These are phyloP conservation scores for Felis chaus DNA, from an alignment of 2,113 vertebrate species.

Conservation along the genomic window DNA sequence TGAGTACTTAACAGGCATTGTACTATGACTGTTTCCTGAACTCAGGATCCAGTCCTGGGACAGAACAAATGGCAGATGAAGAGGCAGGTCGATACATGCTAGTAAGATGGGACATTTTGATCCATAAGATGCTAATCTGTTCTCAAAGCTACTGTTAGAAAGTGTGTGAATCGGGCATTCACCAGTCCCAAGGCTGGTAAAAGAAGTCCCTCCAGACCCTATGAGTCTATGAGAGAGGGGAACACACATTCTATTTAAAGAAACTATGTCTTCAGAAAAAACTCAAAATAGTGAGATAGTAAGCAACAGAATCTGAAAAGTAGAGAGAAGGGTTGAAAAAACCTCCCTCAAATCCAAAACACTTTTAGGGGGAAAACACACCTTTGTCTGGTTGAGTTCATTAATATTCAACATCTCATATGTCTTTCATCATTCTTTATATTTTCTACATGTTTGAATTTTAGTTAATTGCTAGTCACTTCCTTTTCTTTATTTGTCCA, in stretches of 20 bases:
- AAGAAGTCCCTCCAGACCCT: background rate
- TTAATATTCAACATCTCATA: background rate
- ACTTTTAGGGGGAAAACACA: background rate
- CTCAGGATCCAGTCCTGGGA: background rate
- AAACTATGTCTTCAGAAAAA: background rate
- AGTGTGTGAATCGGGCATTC: background rate
- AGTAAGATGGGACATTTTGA: background rate
- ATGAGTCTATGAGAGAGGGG: background rate
- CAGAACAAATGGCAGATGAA: background rate
- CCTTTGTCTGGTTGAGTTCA: background rate
- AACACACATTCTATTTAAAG: background rate
- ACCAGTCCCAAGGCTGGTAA: background rate
- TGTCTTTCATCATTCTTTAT: background rate
- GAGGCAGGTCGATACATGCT: background rate
- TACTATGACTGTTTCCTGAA: background rate
- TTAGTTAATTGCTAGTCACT: background rate
- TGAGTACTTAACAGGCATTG: background rate
- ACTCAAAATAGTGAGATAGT: background rate
- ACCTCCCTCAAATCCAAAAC: background rate
- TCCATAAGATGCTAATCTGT: background rate
- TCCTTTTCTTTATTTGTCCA: background rate
- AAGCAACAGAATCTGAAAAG: background rate
- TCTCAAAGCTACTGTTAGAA: background rate
- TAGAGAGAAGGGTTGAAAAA: background rate
- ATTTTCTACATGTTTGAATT: slow-evolving; percentile 32